phyloP scores from a whole-genome alignment of 2,797 vertebrate genomes.

The Chiloscyllium punctatum region DNA sequence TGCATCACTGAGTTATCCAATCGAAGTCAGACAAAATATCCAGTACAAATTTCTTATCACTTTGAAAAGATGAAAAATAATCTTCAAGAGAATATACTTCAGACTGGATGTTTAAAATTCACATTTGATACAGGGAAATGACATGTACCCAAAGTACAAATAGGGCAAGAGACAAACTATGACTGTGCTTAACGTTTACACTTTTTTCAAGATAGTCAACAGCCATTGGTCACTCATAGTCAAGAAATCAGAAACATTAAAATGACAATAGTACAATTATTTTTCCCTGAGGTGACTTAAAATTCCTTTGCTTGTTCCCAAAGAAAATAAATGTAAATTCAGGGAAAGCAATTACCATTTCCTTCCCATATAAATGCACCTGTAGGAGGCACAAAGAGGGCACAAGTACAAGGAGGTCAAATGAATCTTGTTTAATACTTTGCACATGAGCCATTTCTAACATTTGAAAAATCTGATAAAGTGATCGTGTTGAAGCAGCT shows the following conservation, averaged over 20 bases:
- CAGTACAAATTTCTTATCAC: neutral
- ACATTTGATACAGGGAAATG: too few species aligned
- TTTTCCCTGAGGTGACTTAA: neutral
- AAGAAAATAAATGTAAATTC: neutral
- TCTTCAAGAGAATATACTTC: neutral
- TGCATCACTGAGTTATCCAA: neutral
- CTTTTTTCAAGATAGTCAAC: neutral
- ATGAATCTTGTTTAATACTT: too few species aligned
- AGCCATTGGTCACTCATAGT: neutral
- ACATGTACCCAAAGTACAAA: neutral
- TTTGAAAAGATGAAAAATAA: neutral
- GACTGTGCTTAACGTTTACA: neutral
- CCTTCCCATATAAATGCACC: neutral
- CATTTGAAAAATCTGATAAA: too few species aligned
- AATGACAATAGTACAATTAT: neutral
- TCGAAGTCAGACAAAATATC: neutral
- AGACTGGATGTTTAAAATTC: too few species aligned
- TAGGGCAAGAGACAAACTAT: neutral
- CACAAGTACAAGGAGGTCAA: too few species aligned
- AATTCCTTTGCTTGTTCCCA: neutral
- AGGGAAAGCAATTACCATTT: neutral
- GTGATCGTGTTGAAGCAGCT: too few species aligned
- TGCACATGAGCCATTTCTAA: too few species aligned
- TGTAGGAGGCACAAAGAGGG: too few species aligned
- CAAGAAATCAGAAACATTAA: neutral